Evolutionary conservation across 2,888 invertebrate genomes (phyloP).

Genomic region (Halictus ligatus): DNA sequence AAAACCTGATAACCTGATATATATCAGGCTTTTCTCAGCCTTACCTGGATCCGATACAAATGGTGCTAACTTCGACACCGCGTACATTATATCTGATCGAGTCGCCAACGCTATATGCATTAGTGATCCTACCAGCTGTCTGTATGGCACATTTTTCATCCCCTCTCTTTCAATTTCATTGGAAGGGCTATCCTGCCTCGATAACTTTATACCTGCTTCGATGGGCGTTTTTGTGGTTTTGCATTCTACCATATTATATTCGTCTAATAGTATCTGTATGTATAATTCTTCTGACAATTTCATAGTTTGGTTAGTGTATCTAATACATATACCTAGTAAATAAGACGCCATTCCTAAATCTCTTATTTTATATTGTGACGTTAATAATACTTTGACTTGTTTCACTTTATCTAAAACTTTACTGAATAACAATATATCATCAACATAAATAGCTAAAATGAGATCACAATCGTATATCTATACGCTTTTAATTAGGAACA

Average conservation of each 20-base stretch:
- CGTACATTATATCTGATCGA: constrained; percentile 25
- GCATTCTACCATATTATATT: constrained; percentile 14
- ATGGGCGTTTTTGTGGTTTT: not conserved
- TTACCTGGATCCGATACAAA: constrained; percentile 5
- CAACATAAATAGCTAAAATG: not conserved
- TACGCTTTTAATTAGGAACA: no score
- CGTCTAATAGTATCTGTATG: constrained; percentile 2
- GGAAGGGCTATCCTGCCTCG: not conserved
- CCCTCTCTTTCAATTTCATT: not conserved
- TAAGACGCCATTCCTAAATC: not conserved
- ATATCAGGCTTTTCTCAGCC: no score
- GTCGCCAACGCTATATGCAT: constrained; percentile 26
- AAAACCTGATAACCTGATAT: no score
- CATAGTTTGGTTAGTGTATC: not conserved
- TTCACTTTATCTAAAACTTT: not conserved
- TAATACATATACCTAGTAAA: not conserved
- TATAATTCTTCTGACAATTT: not conserved
- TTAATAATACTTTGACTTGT: not conserved
- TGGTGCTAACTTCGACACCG: constrained; percentile 22
- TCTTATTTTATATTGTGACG: not conserved
- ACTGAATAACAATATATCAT: no score
- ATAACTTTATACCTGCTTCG: not conserved
- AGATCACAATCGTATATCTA: not conserved
- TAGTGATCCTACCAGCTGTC: constrained; percentile 21
- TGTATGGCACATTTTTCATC: constrained; percentile 11